Evolutionary conservation across 2,113 vertebrate species (phyloP), one percentile per base, ranked within the genome.

Genomic region (Uropsilus gracilis): DNA sequence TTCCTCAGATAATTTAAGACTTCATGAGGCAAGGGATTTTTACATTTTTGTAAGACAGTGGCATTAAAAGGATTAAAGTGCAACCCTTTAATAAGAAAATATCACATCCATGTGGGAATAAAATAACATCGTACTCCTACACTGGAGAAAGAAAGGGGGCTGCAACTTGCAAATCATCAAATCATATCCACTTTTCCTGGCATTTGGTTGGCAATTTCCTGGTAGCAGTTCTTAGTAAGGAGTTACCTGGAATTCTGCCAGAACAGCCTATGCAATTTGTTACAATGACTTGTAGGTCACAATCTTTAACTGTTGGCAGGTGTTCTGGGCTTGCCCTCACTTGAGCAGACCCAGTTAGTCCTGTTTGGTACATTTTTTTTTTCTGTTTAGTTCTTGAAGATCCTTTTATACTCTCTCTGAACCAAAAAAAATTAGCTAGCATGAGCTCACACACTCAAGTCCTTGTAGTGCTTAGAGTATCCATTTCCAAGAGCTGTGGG

Each of bases 211-310:
- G 91, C 68, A 76, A 89, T 94, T 97, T 96, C 93, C 90, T 92
- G 77, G 87, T 95, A 78, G 91, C 66, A 77, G 72, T 88, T 96
- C 22, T 59, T 42, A 91, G 57, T 5, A 91, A 95, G 89, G 91
- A 96, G 86, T 89, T 91, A 53, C 48, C 59, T 97, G 93, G 83
- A 85, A 94, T 84, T 76, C 77, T 92, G 94, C 95, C 94, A 96
- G 88, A 64, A 78, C 77, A n/a, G 88, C 90, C 61, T 77, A 59
- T 6, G 61, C 55, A 77, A 94, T 83, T 97, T 94, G 96, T 96
- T 83, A 93, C 90, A 92, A 71, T 88, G 89, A 93, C 81, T 66
- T 66, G 57, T 66, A 90, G 93, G 96, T 94, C 97, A 72, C 44
- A 44, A 48, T 96, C 68, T 82, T 91, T 69, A 76, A 86, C 64